phyloP scores from a whole-genome alignment of 2,888 invertebrate genomes.

The Gandaritis pyraliata region DNA sequence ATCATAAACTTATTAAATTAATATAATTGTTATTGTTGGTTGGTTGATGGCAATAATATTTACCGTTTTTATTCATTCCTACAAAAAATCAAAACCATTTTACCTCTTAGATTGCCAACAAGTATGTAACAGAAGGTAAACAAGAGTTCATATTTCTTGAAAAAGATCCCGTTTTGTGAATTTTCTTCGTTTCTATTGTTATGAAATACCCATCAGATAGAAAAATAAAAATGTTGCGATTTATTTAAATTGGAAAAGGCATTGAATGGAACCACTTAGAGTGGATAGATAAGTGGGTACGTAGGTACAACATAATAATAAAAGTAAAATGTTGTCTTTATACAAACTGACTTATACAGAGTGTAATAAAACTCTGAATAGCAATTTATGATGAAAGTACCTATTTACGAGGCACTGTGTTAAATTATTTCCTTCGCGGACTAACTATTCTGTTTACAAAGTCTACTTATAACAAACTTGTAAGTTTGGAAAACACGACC shows the following conservation, averaged over 20 bases:
- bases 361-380: too few relatives aligned
- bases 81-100: background rate
- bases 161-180: conserved; percentile 10
- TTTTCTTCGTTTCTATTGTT: conserved; percentile 12
- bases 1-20: too few relatives aligned
- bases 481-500: too few relatives aligned
- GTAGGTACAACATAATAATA: background rate
- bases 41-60: background rate
- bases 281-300: background rate
- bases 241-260: conserved; percentile 12
- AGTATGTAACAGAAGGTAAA: background rate
- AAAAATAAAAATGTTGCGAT: conserved; percentile 2
- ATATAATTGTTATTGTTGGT: too few relatives aligned
- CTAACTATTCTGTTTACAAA: too few relatives aligned
- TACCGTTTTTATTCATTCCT: background rate
- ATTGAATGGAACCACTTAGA: conserved; percentile 22
- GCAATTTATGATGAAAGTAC: too few relatives aligned
- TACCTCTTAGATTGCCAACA: background rate
- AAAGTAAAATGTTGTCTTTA: background rate
- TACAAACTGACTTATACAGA: too few relatives aligned
- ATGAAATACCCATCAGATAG: background rate
- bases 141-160: background rate
- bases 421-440: too few relatives aligned
- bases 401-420: too few relatives aligned
- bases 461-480: too few relatives aligned